These are phyloP conservation scores for Parnassius mnemosyne DNA, from an alignment of 2,888 invertebrate species.

Conservation along the genomic window DNA sequence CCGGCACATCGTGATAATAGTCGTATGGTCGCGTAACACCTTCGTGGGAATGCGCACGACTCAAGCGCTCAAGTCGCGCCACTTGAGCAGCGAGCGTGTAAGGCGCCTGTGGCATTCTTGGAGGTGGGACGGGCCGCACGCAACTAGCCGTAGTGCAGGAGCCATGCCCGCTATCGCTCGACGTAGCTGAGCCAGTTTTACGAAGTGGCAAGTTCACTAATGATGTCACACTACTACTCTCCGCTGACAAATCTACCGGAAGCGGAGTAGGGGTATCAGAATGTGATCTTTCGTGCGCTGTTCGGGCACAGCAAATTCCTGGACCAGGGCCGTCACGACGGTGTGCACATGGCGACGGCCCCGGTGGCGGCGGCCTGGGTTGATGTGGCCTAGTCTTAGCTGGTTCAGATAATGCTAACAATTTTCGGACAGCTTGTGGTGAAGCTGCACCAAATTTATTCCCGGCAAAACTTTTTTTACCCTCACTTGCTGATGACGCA, in stretches of 20 bases:
- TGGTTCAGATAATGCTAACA: constrained; percentile 93
- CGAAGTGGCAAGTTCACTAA: constrained; percentile 93
- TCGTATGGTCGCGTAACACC: constrained; percentile 89
- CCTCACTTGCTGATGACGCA: constrained; percentile 92
- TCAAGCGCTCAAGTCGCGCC: constrained; percentile 89
- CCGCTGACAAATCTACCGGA: constrained; percentile 94
- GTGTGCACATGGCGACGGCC: constrained; percentile 84
- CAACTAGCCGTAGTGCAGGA: constrained; percentile 80
- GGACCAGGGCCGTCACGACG: constrained; percentile 81
- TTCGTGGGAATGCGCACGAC: constrained; percentile 92
- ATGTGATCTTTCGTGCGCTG: constrained; percentile 93
- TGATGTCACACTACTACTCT: constrained; percentile 97
- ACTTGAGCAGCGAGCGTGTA: constrained; percentile 93
- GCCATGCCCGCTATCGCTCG: constrained; percentile 94
- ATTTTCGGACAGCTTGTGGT: constrained; percentile 97
- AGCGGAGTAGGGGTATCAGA: constrained; percentile 92
- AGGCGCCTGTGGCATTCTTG: constrained; percentile 86
- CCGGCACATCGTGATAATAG: constrained; percentile 81
- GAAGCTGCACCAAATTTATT: constrained; percentile 94
- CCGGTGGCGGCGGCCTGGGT: constrained; percentile 84
- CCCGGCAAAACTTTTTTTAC: constrained; percentile 80
- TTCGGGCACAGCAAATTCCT: constrained; percentile 71
- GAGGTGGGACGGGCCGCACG: constrained; percentile 85
- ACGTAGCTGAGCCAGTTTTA: constrained; percentile 95
- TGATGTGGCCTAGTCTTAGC: constrained; percentile 94